A percentile compares a stretch with the other conserved stretches of the same genome.
These are phyloP conservation scores for Rhinatrema bivittatum DNA, from an alignment of 2,797 vertebrate species.

Conservation along the genomic window DNA sequence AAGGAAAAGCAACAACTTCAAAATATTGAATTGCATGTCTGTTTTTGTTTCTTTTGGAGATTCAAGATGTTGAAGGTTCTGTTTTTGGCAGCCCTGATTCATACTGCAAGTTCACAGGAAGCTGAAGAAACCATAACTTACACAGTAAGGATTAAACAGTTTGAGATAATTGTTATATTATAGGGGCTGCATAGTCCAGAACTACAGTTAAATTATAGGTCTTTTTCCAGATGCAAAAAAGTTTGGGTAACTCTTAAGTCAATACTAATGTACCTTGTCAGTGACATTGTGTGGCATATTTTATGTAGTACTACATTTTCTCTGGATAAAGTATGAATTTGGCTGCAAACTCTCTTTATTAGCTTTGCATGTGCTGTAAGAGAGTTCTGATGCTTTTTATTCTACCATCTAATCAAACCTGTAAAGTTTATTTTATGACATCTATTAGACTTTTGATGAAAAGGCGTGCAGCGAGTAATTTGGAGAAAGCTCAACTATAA, in stretches of 20 bases:
- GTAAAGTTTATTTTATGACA: too few relatives aligned
- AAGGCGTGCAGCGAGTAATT: too few relatives aligned
- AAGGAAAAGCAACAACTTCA: too few relatives aligned
- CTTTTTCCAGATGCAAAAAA: conserved; percentile 3
- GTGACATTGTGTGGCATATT: not conserved
- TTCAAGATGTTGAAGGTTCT: conserved; percentile 59
- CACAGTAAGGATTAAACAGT: conserved; percentile 67
- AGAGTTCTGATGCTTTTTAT: too few relatives aligned
- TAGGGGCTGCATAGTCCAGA: conserved; percentile 21
- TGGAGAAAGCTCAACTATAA: too few relatives aligned
- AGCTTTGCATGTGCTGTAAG: too few relatives aligned
- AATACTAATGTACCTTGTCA: conserved; percentile 2
- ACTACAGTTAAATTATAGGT: conserved; percentile 2
- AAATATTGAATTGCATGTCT: too few relatives aligned
- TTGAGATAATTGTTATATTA: conserved; percentile 20
- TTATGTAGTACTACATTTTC: too few relatives aligned
- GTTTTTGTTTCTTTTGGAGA: conserved; percentile 34
- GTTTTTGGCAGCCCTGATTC: conserved; percentile 58
- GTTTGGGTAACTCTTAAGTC: not conserved
- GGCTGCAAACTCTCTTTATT: too few relatives aligned
- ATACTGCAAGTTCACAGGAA: conserved; percentile 73
- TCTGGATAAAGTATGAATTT: too few relatives aligned
- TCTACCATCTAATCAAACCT: too few relatives aligned
- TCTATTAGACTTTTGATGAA: too few relatives aligned
- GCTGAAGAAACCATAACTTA: conserved; percentile 84